Evolutionary conservation across 2,797 vertebrate species (phyloP), one percentile per base, ranked within the genome.

Genomic region (Xiphophorus birchmanni): DNA sequence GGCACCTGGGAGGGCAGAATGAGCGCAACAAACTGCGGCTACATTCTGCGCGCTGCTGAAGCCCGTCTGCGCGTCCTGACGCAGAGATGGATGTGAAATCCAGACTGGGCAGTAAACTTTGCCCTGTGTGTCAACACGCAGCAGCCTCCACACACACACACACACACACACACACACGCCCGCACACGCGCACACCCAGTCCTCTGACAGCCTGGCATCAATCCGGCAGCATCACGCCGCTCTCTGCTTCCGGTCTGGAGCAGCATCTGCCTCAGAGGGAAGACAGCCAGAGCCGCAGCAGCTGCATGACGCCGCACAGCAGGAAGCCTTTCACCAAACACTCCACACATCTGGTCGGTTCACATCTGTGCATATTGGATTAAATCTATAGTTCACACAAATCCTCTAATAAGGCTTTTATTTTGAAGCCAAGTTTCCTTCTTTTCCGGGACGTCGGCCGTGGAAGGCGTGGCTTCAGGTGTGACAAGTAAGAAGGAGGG

Each of bases 81-180:
- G 0, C n/a, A 7, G 32, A 65, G 63, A 29, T 32, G 11, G n/a
- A 72, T 37, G 44, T 50, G 32, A 52, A 52, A 50, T 10, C 10
- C 29, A 50, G 73, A 23, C 18, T 10, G 35, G 42, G 26, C 23
- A 0, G 56, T 32, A 82, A 77, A 90, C 91, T 93, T 91, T 84
- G 83, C 50, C 80, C 89, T 12, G 67, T 37, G 48, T 63, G 48
- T 32, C 73, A 29, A 80, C 15, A 60, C 87, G 77, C 88, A 78
- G 90, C 88, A 75, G 74, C 84, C 81, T 86, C 58, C 81, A 58
- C 74, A 32, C 75, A 58, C 42, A 58, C 54, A n/a, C 54, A 56
- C n/a, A n/a, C n/a, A n/a, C n/a, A n/a, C n/a, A 9, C 54, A n/a
- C 54, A 56, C 21, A 56, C 23, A n/a, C 56, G 2, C 10, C 7